Evolutionary conservation across 2,113 vertebrate species (phyloP).

Genomic region (Ailurus styani): DNA sequence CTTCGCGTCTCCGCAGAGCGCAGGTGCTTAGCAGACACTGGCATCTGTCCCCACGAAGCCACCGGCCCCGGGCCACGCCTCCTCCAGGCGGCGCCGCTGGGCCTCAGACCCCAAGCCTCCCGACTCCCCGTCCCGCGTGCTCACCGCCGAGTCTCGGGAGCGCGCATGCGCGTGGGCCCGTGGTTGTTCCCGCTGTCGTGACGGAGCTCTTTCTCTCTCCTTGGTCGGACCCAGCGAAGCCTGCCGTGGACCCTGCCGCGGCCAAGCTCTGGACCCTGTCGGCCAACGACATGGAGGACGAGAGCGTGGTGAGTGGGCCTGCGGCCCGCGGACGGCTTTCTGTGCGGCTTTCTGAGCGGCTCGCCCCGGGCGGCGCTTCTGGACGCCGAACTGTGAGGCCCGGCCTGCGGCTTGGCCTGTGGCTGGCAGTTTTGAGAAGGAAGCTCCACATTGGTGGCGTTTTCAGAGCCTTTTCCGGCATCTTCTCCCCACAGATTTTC

Average conservation of each 20-base stretch:
- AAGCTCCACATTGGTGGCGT: neutral
- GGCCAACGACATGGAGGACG: conserved; percentile 92
- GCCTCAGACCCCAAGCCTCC: neutral
- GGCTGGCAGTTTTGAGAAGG: neutral
- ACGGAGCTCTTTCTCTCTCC: neutral
- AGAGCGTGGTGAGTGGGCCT: conserved; percentile 86
- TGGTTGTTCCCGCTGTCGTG: neutral
- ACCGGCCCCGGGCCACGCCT: neutral
- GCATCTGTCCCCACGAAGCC: neutral
- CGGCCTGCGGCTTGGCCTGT: neutral
- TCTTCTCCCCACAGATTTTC: neutral
- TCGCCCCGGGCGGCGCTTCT: neutral
- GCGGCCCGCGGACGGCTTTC: neutral
- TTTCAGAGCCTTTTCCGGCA: neutral
- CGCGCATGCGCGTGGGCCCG: neutral
- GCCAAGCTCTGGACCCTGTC: conserved; percentile 94
- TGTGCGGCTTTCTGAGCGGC: too few species aligned
- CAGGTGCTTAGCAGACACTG: neutral
- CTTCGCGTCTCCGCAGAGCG: neutral
- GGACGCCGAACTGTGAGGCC: neutral
- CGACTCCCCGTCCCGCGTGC: neutral
- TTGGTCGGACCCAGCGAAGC: conserved; percentile 82
- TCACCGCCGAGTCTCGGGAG: neutral
- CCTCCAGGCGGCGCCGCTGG: neutral
- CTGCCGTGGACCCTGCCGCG: conserved; percentile 86